A percentile compares a stretch with the other conserved stretches of the same genome.
Conservation (phyloP, 2,113 vertebrate species). For the Pleuronectes platessa region DNA sequence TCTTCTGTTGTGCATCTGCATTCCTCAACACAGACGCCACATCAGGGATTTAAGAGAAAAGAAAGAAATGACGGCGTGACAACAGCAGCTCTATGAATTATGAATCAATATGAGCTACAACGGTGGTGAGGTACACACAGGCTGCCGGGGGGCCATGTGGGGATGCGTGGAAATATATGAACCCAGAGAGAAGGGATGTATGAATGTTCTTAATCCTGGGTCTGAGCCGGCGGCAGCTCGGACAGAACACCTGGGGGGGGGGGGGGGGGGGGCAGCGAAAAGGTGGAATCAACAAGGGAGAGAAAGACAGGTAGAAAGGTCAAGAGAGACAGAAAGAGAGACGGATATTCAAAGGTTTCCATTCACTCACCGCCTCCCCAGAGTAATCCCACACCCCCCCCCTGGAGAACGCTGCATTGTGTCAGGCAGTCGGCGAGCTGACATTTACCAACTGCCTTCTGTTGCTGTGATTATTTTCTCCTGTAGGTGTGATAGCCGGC, state of each 20-base stretch:
- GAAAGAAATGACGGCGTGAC: slow-evolving; percentile 1
- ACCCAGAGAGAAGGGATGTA: not conserved
- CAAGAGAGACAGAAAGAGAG: slow-evolving; percentile 48
- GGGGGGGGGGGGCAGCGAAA: slow-evolving; percentile 5
- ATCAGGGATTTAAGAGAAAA: not conserved
- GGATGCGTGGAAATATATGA: slow-evolving; percentile 29
- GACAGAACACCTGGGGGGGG: not conserved
- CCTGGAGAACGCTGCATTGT: slow-evolving; percentile 33
- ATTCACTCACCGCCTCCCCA: slow-evolving; percentile 52
- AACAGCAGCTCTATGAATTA: slow-evolving; percentile 66
- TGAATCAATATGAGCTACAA: slow-evolving; percentile 55
- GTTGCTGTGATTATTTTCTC: slow-evolving; percentile 70
- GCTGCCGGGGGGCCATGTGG: slow-evolving; percentile 45
- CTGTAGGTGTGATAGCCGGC: slow-evolving; percentile 61
- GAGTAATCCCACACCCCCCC: slow-evolving; percentile 28
- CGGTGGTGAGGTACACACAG: slow-evolving; percentile 33
- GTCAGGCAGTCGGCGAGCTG: slow-evolving; percentile 47
- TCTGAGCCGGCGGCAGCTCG: not conserved
- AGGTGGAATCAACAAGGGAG: slow-evolving; percentile 45
- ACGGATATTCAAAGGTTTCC: slow-evolving; percentile 65
- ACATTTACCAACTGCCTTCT: slow-evolving; percentile 73
- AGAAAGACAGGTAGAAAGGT: slow-evolving; percentile 52
- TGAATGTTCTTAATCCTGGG: slow-evolving; percentile 3
- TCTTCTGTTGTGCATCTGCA: slow-evolving; percentile 36
- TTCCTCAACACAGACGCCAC: not conserved